Percentiles rank a stretch among this genome's conserved stretches.
These are phyloP conservation scores for Habroteleia sp. DNA, from an alignment of 2,888 invertebrate species.

Conservation along the genomic window DNA sequence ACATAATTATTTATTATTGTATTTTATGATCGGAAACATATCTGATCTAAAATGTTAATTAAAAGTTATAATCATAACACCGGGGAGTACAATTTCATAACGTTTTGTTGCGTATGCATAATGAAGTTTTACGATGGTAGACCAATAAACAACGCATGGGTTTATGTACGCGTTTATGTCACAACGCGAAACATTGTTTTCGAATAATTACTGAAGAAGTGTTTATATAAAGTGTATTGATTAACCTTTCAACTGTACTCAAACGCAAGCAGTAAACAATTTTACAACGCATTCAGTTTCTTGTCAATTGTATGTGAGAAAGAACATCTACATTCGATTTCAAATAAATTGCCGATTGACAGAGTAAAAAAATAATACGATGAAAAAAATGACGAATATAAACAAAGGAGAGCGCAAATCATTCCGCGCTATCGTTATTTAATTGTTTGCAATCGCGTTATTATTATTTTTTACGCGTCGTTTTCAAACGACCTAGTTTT, in stretches of 20 bases:
- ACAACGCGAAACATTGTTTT: conserved; percentile 32
- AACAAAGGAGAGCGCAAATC: too few relatives aligned
- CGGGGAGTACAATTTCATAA: conserved; percentile 23
- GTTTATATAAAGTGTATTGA: conserved; percentile 21
- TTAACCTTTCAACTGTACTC: conserved; percentile 25
- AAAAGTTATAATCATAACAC: conserved; percentile 24
- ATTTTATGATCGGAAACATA: conserved; percentile 13
- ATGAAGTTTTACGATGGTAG: conserved; percentile 34
- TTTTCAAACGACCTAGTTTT: conserved; percentile 70
- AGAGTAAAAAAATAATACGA: too few relatives aligned
- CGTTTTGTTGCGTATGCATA: conserved; percentile 38
- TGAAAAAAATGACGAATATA: too few relatives aligned
- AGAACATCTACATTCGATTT: conserved; percentile 18
- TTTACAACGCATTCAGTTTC: conserved; percentile 11
- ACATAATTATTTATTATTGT: conserved; percentile 30
- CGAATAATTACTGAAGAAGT: conserved; percentile 20
- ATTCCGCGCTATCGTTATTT: too few relatives aligned
- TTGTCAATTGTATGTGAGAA: neutral
- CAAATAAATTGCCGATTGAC: too few relatives aligned
- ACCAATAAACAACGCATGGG: conserved; percentile 23
- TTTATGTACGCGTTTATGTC: conserved; percentile 21
- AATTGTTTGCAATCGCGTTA: too few relatives aligned
- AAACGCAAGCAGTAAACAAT: conserved; percentile 2
- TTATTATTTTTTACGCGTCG: too few relatives aligned
- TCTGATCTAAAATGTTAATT: conserved; percentile 45